phyloP scores from a whole-genome alignment of 2,113 vertebrate genomes.

The Tringa solitaria region DNA sequence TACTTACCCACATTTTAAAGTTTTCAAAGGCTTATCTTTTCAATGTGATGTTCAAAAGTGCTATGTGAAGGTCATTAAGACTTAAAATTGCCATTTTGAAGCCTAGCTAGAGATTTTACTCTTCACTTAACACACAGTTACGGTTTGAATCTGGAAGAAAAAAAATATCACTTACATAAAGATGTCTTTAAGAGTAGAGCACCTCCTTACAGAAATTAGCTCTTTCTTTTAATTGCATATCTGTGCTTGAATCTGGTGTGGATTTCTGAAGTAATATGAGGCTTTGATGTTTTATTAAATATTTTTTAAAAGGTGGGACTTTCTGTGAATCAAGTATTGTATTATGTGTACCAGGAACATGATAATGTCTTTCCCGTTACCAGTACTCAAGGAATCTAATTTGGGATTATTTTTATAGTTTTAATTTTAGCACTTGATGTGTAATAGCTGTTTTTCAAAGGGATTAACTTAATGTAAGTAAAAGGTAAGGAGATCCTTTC shows the following conservation, averaged over 20 bases:
- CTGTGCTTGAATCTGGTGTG: slow-evolving; percentile 62
- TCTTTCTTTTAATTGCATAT: slow-evolving; percentile 75
- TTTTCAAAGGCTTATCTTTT: slow-evolving; percentile 73
- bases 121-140: slow-evolving; percentile 52
- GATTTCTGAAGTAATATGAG: slow-evolving; percentile 70
- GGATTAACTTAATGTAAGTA: slow-evolving; percentile 47
- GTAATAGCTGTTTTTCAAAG: slow-evolving; percentile 49
- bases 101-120: slow-evolving; percentile 62
- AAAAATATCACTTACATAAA: slow-evolving; percentile 41
- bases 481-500: slow-evolving; percentile 47
- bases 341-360: slow-evolving; percentile 59
- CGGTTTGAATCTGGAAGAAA: background rate
- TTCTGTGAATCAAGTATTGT: slow-evolving; percentile 57
- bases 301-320: slow-evolving; percentile 71
- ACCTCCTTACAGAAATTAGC: slow-evolving; percentile 70
- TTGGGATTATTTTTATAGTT: background rate
- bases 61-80: slow-evolving; percentile 66
- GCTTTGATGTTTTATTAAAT: slow-evolving; percentile 80
- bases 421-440: slow-evolving; percentile 39
- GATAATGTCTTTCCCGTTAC: slow-evolving; percentile 58
- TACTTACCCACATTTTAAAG: slow-evolving; percentile 54
- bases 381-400: slow-evolving; percentile 22
- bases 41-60: slow-evolving; percentile 68
- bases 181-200: slow-evolving; percentile 66
- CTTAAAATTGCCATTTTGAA: slow-evolving; percentile 72